phyloP scores from a whole-genome alignment of 2,888 invertebrate genomes.

The Orchestes rusci region DNA sequence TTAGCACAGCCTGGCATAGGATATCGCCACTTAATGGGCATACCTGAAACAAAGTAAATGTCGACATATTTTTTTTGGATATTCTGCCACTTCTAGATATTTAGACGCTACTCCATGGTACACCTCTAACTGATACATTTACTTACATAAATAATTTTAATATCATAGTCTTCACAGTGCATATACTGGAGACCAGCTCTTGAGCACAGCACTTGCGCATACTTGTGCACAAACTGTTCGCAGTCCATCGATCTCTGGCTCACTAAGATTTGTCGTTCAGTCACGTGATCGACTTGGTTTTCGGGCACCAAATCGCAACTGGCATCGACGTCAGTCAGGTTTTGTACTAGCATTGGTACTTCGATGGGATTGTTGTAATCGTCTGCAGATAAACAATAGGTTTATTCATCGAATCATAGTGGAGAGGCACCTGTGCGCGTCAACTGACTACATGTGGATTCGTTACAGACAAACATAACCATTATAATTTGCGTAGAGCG shows the following conservation, averaged over 20 bases:
- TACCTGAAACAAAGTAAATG: constrained; percentile 33
- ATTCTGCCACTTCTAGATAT: no score
- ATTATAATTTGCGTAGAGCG: no score
- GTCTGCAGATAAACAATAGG: constrained; percentile 31
- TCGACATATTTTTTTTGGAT: background rate
- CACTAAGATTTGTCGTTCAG: constrained; percentile 42
- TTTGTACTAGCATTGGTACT: constrained; percentile 42
- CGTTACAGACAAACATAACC: background rate
- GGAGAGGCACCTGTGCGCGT: background rate
- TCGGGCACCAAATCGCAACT: constrained; percentile 42
- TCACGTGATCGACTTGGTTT: constrained; percentile 38
- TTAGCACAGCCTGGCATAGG: constrained; percentile 43
- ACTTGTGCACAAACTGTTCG: constrained; percentile 43
- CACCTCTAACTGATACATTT: no score
- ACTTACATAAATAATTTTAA: constrained; percentile 43
- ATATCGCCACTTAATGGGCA: constrained; percentile 44
- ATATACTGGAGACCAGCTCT: constrained; percentile 41
- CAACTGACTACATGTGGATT: background rate
- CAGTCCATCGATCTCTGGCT: constrained; percentile 44
- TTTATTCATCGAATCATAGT: no score
- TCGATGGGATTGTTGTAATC: constrained; percentile 45
- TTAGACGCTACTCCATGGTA: no score
- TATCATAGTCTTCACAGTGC: constrained; percentile 44
- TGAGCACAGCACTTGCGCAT: constrained; percentile 41
- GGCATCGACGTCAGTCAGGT: constrained; percentile 42